These are phyloP conservation scores for Globodera rostochiensis DNA, from an alignment of 1,140 invertebrate species.

Conservation along the genomic window DNA sequence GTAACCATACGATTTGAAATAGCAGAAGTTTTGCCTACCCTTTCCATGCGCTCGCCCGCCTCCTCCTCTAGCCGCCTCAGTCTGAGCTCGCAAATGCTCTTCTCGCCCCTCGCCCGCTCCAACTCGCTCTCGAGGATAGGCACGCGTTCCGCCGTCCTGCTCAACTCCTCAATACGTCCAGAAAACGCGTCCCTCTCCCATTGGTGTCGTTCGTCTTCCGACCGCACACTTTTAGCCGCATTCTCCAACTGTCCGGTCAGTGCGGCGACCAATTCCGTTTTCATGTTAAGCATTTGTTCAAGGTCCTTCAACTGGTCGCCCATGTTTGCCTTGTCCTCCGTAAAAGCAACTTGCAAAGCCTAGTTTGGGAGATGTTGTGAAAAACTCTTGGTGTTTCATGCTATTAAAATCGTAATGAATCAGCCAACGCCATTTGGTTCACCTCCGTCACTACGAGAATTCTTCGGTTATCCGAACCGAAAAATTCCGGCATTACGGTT, in stretches of 20 bases:
- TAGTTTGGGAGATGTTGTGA: not conserved
- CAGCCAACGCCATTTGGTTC: too few species aligned
- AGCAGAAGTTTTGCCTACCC: not conserved
- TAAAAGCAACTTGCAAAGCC: slow-evolving; percentile 54
- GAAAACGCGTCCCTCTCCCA: slow-evolving; percentile 53
- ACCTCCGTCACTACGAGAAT: too few species aligned
- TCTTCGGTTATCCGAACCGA: too few species aligned
- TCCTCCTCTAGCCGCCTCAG: slow-evolving; percentile 45
- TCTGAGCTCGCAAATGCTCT: slow-evolving; percentile 53
- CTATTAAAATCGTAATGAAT: too few species aligned
- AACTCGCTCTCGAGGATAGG: slow-evolving; percentile 52
- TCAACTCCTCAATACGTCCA: slow-evolving; percentile 45
- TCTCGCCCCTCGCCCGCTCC: slow-evolving; percentile 49
- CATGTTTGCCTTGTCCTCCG: slow-evolving; percentile 46
- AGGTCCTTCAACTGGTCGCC: slow-evolving; percentile 58
- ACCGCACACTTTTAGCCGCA: slow-evolving; percentile 43
- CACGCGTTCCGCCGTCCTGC: slow-evolving; percentile 44
- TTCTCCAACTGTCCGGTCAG: slow-evolving; percentile 57
- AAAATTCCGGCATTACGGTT: too few species aligned
- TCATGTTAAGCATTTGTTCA: slow-evolving; percentile 55
- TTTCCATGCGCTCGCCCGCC: slow-evolving; percentile 43
- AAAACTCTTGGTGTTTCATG: too few species aligned
- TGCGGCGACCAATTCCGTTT: slow-evolving; percentile 56
- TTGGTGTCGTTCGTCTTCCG: slow-evolving; percentile 44
- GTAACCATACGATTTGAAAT: too few species aligned